phyloP scores from a whole-genome alignment of 1,140 invertebrate species.

The Brachionus koreanus region DNA sequence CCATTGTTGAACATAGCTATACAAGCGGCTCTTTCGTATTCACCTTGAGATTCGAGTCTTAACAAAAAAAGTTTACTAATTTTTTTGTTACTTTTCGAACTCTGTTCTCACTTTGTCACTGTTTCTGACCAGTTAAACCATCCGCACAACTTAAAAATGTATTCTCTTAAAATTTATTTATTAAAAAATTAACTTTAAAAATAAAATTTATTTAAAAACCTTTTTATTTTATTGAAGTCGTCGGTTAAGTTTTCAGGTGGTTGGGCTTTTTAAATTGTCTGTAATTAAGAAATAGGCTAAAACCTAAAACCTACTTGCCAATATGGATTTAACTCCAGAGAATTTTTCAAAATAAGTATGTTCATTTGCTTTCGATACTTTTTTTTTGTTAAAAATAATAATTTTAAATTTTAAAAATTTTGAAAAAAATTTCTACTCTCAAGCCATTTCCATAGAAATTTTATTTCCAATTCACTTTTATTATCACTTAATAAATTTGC shows the following conservation, averaged over 20 bases:
- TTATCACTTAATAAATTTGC: neutral
- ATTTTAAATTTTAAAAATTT: neutral
- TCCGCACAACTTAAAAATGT: neutral
- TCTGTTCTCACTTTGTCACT: neutral
- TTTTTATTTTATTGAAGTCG: slow-evolving; percentile 18
- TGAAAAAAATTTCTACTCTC: neutral
- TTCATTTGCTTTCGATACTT: neutral
- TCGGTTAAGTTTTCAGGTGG: neutral
- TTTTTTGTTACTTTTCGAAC: neutral
- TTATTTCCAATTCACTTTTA: slow-evolving; percentile 8
- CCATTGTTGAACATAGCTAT: slow-evolving; percentile 8
- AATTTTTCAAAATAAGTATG: slow-evolving; percentile 6
- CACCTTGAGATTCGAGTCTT: neutral
- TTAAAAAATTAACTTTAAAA: neutral
- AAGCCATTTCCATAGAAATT: slow-evolving; percentile 28
- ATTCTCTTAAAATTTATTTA: neutral
- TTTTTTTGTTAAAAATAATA: neutral
- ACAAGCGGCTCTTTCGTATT: slow-evolving; percentile 36
- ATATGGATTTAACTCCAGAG: neutral
- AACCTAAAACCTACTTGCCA: neutral
- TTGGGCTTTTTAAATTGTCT: neutral
- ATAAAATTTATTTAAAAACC: neutral
- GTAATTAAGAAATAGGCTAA: neutral
- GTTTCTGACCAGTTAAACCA: slow-evolving; percentile 34
- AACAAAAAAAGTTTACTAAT: neutral